Evolutionary conservation across 1,140 invertebrate species (phyloP).

Genomic region (Cydia amplana): DNA sequence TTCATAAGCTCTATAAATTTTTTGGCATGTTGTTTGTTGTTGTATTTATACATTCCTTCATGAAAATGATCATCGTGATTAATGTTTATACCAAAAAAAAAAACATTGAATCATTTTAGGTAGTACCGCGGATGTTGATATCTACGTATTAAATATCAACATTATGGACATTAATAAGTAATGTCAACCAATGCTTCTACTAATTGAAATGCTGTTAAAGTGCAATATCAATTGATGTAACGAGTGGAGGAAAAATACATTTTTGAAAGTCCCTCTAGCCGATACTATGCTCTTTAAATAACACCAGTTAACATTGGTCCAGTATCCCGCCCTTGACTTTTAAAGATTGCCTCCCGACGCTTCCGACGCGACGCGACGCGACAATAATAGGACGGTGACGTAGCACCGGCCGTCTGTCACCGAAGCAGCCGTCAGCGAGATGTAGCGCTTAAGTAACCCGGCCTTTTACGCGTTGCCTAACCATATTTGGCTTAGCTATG

Average conservation of each 20-base stretch:
- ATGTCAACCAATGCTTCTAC: constrained; percentile 17
- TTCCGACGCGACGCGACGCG: constrained; percentile 66
- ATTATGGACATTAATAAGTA: background rate
- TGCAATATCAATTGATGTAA: constrained; percentile 15
- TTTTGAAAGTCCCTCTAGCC: constrained; percentile 67
- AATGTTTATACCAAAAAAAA: no score
- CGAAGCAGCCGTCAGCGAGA: background rate
- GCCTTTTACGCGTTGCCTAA: constrained; percentile 26
- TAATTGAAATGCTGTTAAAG: constrained; percentile 10
- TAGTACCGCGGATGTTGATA: background rate
- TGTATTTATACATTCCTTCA: no score
- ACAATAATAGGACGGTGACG: constrained; percentile 57
- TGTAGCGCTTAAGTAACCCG: constrained; percentile 9
- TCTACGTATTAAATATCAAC: background rate
- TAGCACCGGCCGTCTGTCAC: constrained; percentile 41
- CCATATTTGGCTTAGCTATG: constrained; percentile 32
- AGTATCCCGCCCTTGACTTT: constrained; percentile 73
- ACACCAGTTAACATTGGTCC: constrained; percentile 79
- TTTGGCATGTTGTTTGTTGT: no score
- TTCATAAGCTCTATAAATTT: no score
- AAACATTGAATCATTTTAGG: no score
- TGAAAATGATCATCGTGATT: no score
- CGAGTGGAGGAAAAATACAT: constrained; percentile 55
- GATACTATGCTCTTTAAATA: constrained; percentile 75
- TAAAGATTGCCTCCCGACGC: constrained; percentile 61